Base-by-base conservation (phyloP, 2,888 invertebrate genomes). In the Cerastis rubricosa region DNA sequence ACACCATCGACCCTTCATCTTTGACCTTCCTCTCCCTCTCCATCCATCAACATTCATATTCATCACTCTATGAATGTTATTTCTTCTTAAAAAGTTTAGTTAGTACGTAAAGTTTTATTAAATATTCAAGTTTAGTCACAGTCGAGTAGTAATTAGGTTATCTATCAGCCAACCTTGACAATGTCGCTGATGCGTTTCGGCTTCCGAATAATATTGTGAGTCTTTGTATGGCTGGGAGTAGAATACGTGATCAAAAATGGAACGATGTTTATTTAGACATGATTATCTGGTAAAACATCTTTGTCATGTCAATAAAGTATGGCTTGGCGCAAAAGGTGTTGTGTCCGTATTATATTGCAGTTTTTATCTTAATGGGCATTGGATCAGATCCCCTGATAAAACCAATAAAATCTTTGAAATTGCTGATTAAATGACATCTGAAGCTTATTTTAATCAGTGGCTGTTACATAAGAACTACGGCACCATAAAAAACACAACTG, bases 111-210 rank as follows among this genome's bases (percentile, higher is more conserved):
- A 8, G 22, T 47, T 76, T 76, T 47, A 14, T 57, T 14, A 57
- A 45, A 61, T 57, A 59, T 71, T 59, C 22, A 59, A 29, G 54
- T 66, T 78, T 64, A 51, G 19, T 17, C 51, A 74, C 64, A 68
- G 17, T 57, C 25, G 25, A 59, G 40, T 43, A 43, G 29, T 25
- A 81, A 70, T 75, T 75, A n/a, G 47, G 29, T 63, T 63, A 76
- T 67, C 65, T 63, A 76, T 67, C 65, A 49, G 14, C 25, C 61
- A 70, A 67, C 80, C 76, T 81, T 76, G 80, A 76, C 54, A 75
- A 49, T 61, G 47, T 71, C 61, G 40, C 43, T 43, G 59, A 76
- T 76, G 76, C 81, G 76, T 67, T 70, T 63, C 66, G 29, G 29
- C 25, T 57, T 63, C 66, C 47, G 54, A 70, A 59, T 68, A 74